These are phyloP conservation scores for Conus ventricosus DNA, from an alignment of 1,140 invertebrate species.

Conservation along the genomic window DNA sequence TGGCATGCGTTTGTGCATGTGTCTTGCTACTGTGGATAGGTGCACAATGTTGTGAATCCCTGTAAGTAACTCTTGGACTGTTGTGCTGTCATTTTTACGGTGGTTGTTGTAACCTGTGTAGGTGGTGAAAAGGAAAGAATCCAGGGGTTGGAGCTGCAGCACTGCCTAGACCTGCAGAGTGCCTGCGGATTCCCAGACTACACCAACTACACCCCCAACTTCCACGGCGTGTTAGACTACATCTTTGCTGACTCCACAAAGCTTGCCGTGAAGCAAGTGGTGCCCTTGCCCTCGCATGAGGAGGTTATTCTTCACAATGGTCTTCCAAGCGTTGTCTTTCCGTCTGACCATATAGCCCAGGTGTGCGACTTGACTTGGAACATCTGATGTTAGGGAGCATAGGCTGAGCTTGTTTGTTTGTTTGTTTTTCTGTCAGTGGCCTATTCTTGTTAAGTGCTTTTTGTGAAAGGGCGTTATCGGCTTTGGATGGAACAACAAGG, in stretches of 20 bases:
- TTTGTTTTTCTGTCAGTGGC: too few species aligned
- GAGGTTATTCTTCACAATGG: constrained; percentile 83
- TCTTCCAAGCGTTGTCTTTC: constrained; percentile 89
- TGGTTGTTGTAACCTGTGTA: constrained; percentile 21
- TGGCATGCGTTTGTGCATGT: too few species aligned
- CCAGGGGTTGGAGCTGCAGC: constrained; percentile 54
- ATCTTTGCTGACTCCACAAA: constrained; percentile 85
- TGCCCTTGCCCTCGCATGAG: constrained; percentile 87
- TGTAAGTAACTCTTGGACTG: too few species aligned
- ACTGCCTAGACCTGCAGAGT: constrained; percentile 68
- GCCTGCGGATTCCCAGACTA: constrained; percentile 78
- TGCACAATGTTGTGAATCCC: too few species aligned
- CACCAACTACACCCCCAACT: constrained; percentile 90
- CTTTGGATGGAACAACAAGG: too few species aligned
- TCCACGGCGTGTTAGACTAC: constrained; percentile 93
- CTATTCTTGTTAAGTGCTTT: too few species aligned
- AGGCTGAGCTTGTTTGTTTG: too few species aligned
- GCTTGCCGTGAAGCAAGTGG: constrained; percentile 81
- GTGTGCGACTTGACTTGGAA: constrained; percentile 84
- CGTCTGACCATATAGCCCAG: constrained; percentile 94
- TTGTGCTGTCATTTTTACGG: too few species aligned
- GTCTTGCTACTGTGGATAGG: too few species aligned
- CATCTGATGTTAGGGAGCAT: background rate
- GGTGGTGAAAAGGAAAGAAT: constrained; percentile 58
- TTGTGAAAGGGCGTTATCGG: too few species aligned